These are phyloP conservation scores for Drosophila rhopaloa DNA, from an alignment of 1,140 invertebrate species.

Conservation along the genomic window DNA sequence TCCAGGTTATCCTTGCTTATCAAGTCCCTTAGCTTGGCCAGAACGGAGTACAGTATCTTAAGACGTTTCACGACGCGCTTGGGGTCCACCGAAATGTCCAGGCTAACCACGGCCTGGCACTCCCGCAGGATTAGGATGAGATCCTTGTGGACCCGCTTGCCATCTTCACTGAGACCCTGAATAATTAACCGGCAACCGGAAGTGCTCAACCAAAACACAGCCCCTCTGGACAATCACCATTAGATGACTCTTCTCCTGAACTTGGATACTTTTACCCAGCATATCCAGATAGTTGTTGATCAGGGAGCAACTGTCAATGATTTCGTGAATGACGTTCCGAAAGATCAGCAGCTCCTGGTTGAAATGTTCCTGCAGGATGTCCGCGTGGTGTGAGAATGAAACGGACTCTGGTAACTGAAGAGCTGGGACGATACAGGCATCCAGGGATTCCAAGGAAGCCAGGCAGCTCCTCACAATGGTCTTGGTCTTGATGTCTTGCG, in stretches of 20 bases:
- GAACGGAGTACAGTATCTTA: constrained; percentile 72
- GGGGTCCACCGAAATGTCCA: constrained; percentile 40
- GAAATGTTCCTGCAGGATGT: constrained; percentile 71
- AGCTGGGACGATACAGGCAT: constrained; percentile 69
- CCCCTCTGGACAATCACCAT: constrained; percentile 61
- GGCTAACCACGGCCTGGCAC: constrained; percentile 63
- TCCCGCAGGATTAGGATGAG: constrained; percentile 65
- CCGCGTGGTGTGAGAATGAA: constrained; percentile 32
- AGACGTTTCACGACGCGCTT: constrained; percentile 71
- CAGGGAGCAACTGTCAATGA: constrained; percentile 71
- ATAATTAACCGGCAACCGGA: constrained; percentile 55
- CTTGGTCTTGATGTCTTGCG: constrained; percentile 66
- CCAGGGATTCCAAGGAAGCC: constrained; percentile 74
- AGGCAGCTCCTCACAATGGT: constrained; percentile 74
- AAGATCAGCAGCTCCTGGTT: constrained; percentile 68
- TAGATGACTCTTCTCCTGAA: constrained; percentile 28
- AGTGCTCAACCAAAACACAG: constrained; percentile 65
- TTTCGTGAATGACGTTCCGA: constrained; percentile 70
- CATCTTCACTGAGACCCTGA: constrained; percentile 25
- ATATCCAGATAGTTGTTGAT: constrained; percentile 66
- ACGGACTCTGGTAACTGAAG: constrained; percentile 43
- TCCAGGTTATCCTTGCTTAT: constrained; percentile 13
- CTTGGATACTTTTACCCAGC: constrained; percentile 38
- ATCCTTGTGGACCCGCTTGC: constrained; percentile 55
- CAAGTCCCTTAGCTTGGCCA: constrained; percentile 63